A percentile compares a stretch with the other conserved stretches of the same genome.
These are phyloP conservation scores for Protonibea diacanthus DNA, from an alignment of 2,797 vertebrate species.

Conservation along the genomic window DNA sequence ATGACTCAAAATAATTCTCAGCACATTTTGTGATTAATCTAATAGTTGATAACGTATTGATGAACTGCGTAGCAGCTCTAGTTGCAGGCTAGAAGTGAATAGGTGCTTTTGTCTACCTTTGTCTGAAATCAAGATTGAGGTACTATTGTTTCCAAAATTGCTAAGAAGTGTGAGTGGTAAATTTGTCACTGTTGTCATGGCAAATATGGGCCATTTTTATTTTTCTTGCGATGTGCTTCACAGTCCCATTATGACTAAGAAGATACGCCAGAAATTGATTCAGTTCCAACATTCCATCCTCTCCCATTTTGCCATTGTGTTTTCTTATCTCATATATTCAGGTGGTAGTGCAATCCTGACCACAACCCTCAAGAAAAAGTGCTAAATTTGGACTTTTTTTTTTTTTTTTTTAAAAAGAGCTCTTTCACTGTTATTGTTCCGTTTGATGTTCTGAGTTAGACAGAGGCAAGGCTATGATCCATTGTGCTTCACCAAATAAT, in stretches of 20 bases:
- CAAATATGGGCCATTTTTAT: background rate
- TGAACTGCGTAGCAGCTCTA: too few species aligned
- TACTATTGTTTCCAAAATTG: background rate
- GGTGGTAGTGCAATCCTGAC: background rate
- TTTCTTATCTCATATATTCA: slow-evolving; percentile 35
- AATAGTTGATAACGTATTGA: too few species aligned
- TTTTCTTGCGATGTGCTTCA: background rate
- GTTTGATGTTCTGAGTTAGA: slow-evolving; percentile 33
- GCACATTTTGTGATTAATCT: too few species aligned
- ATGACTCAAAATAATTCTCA: too few species aligned
- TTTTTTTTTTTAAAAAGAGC: background rate
- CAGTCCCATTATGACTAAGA: background rate
- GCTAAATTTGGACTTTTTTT: slow-evolving; percentile 2
- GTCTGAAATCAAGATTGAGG: background rate
- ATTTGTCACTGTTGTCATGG: background rate
- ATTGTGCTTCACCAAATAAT: slow-evolving; percentile 60
- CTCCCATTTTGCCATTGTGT: background rate
- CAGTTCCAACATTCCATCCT: background rate
- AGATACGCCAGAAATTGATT: background rate
- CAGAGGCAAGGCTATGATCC: slow-evolving; percentile 35
- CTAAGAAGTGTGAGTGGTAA: too few species aligned
- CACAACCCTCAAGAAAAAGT: background rate
- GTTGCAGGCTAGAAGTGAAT: background rate
- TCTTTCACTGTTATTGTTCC: slow-evolving; percentile 26
- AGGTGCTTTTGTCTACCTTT: background rate